These are phyloP conservation scores for Bradynema listronoti DNA, from an alignment of 1,140 invertebrate genomes.

Conservation along the genomic window DNA sequence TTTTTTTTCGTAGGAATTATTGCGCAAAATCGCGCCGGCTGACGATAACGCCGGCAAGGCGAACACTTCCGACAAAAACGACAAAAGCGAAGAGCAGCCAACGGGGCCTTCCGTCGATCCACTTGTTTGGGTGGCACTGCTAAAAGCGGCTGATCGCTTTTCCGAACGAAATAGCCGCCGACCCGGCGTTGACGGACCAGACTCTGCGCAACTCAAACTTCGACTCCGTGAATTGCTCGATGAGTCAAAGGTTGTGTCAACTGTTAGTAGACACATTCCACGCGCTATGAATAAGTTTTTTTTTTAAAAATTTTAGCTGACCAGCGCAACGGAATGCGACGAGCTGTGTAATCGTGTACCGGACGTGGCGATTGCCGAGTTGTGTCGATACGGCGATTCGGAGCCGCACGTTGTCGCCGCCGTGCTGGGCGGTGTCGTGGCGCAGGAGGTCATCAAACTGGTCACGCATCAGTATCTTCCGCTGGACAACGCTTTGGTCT, in stretches of 20 bases:
- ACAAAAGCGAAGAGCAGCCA: too few relatives aligned
- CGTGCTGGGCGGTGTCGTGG: slow-evolving; percentile 81
- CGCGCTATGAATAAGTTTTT: too few relatives aligned
- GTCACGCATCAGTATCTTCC: slow-evolving; percentile 92
- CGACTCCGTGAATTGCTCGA: not conserved
- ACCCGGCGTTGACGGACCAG: too few relatives aligned
- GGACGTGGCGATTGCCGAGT: slow-evolving; percentile 32
- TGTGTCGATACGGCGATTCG: slow-evolving; percentile 74
- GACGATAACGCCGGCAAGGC: too few relatives aligned
- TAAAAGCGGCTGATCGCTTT: slow-evolving; percentile 83
- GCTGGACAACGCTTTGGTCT: slow-evolving; percentile 87
- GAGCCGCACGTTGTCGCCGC: slow-evolving; percentile 91
- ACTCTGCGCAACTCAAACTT: too few relatives aligned
- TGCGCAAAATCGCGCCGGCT: too few relatives aligned
- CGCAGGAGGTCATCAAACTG: slow-evolving; percentile 95
- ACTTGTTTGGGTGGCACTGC: slow-evolving; percentile 75
- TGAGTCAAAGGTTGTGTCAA: too few relatives aligned
- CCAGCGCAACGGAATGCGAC: slow-evolving; percentile 29
- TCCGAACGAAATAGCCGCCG: slow-evolving; percentile 77
- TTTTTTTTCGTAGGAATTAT: too few relatives aligned
- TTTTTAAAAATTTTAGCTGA: too few relatives aligned
- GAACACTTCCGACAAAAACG: too few relatives aligned
- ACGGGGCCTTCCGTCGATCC: too few relatives aligned
- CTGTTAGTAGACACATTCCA: too few relatives aligned
- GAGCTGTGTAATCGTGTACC: slow-evolving; percentile 16